Conservation (phyloP, 2,797 vertebrate genomes). For the Rhinichthys osculus region DNA sequence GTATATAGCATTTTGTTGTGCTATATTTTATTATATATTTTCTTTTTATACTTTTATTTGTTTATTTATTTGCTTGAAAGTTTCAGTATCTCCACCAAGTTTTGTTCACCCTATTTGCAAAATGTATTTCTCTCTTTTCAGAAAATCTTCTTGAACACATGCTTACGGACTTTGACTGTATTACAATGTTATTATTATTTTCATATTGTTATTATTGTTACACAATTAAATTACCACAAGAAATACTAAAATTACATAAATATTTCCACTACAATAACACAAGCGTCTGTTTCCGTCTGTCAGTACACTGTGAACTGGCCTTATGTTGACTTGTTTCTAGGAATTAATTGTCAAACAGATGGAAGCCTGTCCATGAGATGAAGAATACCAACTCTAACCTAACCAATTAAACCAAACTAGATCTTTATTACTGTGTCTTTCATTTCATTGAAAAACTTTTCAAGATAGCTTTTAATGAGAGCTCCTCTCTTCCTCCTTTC, state of each 20-base stretch:
- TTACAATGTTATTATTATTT: not conserved
- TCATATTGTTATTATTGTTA: not conserved
- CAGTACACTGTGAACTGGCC: not conserved
- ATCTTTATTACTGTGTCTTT: constrained; percentile 82
- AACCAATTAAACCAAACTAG: constrained; percentile 87
- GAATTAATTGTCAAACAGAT: constrained; percentile 53
- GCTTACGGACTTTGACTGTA: not conserved
- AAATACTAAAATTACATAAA: no score
- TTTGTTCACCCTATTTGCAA: not conserved
- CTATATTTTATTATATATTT: not conserved
- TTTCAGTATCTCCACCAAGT: not conserved
- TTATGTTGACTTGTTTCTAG: not conserved
- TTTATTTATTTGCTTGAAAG: not conserved
- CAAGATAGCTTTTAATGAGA: constrained; percentile 77
- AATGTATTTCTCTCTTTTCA: not conserved
- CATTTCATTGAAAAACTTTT: constrained; percentile 79
- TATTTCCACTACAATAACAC: no score
- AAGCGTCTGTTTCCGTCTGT: not conserved
- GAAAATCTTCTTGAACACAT: not conserved
- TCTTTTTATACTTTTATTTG: not conserved
- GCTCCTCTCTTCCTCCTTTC: constrained; percentile 63
- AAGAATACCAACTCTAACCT: constrained; percentile 16
- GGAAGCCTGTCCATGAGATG: constrained; percentile 87
- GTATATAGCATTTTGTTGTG: not conserved
- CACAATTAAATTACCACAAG: no score